Percentiles rank a stretch among this genome's conserved stretches.
phyloP scores from a whole-genome alignment of 2,797 vertebrate genomes.

The Coilia nasus region DNA sequence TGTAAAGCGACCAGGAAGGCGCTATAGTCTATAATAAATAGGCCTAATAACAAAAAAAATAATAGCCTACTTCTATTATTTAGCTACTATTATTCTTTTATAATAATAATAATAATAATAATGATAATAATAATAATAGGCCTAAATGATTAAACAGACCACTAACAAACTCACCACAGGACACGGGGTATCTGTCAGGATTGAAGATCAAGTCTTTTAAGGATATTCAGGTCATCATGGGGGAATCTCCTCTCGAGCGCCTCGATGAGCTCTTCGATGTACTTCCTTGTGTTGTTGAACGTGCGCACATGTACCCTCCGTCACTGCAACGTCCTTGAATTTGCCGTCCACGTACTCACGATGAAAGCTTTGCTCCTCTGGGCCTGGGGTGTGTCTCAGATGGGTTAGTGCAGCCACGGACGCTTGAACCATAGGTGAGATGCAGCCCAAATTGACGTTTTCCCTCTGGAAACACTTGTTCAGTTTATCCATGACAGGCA shows the following conservation, averaged over 20 bases:
- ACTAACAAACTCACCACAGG: not conserved
- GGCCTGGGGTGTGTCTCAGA: not conserved
- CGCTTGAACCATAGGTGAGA: not conserved
- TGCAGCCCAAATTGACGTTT: too few relatives aligned
- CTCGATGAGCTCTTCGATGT: conserved; percentile 14
- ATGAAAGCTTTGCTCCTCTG: conserved; percentile 29
- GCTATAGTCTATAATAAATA: too few relatives aligned
- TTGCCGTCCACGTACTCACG: not conserved
- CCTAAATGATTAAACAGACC: too few relatives aligned
- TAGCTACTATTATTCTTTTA: not conserved
- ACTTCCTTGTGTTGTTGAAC: conserved; percentile 26
- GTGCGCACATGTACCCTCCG: not conserved
- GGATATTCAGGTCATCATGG: not conserved
- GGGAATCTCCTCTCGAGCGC: conserved; percentile 5
- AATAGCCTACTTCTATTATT: not conserved
- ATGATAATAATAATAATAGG: too few relatives aligned
- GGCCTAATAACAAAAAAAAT: too few relatives aligned
- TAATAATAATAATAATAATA: too few relatives aligned
- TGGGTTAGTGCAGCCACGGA: too few relatives aligned
- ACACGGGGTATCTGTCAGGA: not conserved
- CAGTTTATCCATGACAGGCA: too few relatives aligned
- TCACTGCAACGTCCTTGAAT: conserved; percentile 14
- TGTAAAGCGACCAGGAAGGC: too few relatives aligned
- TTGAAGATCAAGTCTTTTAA: not conserved
- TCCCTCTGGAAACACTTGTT: too few relatives aligned